Evolutionary conservation across 1,140 invertebrate species (phyloP).

Genomic region (Aphidius gifuensis): DNA sequence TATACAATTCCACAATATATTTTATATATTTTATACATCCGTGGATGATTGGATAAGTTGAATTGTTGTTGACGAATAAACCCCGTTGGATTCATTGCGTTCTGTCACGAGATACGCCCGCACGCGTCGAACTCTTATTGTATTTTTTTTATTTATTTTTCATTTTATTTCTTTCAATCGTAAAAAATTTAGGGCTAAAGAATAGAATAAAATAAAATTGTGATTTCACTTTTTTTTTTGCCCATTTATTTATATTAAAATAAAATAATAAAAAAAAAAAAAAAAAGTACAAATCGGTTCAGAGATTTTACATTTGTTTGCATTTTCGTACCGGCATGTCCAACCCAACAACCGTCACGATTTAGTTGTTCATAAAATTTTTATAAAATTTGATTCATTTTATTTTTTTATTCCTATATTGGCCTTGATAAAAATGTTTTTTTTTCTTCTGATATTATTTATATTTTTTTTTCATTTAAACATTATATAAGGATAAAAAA

Average conservation of each 20-base stretch:
- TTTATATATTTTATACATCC: background rate
- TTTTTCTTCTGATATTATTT: too few relatives aligned
- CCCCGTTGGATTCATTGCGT: slow-evolving; percentile 30
- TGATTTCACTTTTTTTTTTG: background rate
- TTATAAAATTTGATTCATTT: background rate
- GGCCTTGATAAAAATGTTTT: background rate
- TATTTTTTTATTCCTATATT: slow-evolving; percentile 5
- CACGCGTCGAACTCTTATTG: slow-evolving; percentile 20
- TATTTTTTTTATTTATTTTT: background rate
- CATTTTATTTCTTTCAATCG: background rate
- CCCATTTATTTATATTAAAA: slow-evolving; percentile 29
- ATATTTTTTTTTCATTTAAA: too few relatives aligned
- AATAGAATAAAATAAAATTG: background rate
- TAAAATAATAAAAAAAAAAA: slow-evolving; percentile 14
- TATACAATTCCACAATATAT: slow-evolving; percentile 3
- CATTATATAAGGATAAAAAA: too few relatives aligned
- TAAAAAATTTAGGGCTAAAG: background rate
- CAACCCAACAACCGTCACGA: slow-evolving; percentile 35
- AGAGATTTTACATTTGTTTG: slow-evolving; percentile 20
- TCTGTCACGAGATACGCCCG: slow-evolving; percentile 36
- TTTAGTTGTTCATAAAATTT: background rate
- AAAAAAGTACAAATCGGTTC: slow-evolving; percentile 13
- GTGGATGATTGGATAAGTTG: slow-evolving; percentile 40
- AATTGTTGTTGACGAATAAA: slow-evolving; percentile 37
- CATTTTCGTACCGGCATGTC: slow-evolving; percentile 26